Percentiles rank a stretch among this genome's conserved stretches.
These are phyloP conservation scores for Ennomos erosarius DNA, from an alignment of 2,888 invertebrate species.

Conservation along the genomic window DNA sequence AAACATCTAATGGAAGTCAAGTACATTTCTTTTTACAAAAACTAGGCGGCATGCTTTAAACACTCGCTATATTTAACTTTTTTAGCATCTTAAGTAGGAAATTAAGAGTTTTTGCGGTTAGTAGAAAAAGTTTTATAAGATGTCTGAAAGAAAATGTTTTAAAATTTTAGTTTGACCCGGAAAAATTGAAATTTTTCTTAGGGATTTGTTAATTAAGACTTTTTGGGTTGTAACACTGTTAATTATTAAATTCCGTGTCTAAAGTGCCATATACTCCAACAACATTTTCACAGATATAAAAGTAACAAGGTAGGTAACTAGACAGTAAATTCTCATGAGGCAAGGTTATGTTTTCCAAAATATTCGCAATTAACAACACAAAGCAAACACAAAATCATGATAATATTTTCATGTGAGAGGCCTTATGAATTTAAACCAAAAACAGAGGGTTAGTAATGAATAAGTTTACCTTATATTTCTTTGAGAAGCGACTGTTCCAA, in stretches of 20 bases:
- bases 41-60: conserved; percentile 31
- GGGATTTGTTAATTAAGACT: no score
- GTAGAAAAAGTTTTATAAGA: conserved; percentile 11
- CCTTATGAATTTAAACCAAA: conserved; percentile 33
- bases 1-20: conserved; percentile 51
- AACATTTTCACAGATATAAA: no score
- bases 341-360: no score
- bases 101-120: conserved; percentile 13
- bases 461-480: conserved; percentile 53
- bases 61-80: conserved; percentile 22
- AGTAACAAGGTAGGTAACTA: no score
- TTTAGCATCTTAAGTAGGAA: conserved; percentile 12
- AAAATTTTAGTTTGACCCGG: conserved; percentile 8
- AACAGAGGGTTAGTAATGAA: conserved; percentile 48
- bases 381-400: conserved; percentile 21
- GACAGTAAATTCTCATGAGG: no score
- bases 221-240: no score
- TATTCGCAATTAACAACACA: background rate
- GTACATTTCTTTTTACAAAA: conserved; percentile 42
- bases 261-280: no score
- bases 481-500: conserved; percentile 48
- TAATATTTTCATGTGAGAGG: conserved; percentile 28
- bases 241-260: no score
- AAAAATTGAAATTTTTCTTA: no score
- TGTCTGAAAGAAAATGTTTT: conserved; percentile 12